Evolutionary conservation across 2,797 vertebrate genomes (phyloP).

Genomic region (Parauchenoglanis ngamensis): DNA sequence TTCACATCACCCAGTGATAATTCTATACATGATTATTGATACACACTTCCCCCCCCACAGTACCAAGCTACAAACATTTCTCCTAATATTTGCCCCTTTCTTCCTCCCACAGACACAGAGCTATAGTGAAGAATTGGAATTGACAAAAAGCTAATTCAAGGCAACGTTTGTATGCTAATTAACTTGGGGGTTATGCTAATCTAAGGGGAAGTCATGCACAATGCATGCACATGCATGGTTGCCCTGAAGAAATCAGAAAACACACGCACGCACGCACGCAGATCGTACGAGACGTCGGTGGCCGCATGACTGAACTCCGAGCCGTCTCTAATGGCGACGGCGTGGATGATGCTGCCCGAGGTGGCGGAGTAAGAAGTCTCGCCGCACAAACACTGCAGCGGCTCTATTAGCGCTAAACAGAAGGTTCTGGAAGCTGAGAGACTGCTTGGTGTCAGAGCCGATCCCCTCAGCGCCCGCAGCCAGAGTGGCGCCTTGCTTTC

Average conservation of each 20-base stretch:
- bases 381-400: conserved; percentile 13
- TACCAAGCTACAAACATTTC: conserved; percentile 27
- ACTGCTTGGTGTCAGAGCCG: conserved; percentile 50
- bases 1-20: not conserved
- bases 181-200: conserved; percentile 60
- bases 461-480: conserved; percentile 52
- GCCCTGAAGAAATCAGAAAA: conserved; percentile 49
- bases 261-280: not conserved
- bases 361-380: conserved; percentile 29
- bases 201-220: conserved; percentile 59
- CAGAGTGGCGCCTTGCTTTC: conserved; percentile 43
- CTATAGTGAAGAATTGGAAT: conserved; percentile 37
- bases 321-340: conserved; percentile 41
- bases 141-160: conserved; percentile 55
- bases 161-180: conserved; percentile 62
- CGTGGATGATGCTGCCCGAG: conserved; percentile 33
- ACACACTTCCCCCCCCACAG: not conserved
- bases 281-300: conserved; percentile 20
- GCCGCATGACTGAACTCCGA: conserved; percentile 55
- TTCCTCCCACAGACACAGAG: conserved; percentile 18
- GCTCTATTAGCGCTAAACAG: conserved; percentile 43
- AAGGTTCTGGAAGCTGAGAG: conserved; percentile 51
- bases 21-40: not conserved
- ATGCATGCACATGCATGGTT: conserved; percentile 52
- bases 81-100: conserved; percentile 40